Percentiles rank a stretch among this genome's conserved stretches.
phyloP scores from a whole-genome alignment of 2,797 vertebrate species.

The Dicrostonyx torquatus region DNA sequence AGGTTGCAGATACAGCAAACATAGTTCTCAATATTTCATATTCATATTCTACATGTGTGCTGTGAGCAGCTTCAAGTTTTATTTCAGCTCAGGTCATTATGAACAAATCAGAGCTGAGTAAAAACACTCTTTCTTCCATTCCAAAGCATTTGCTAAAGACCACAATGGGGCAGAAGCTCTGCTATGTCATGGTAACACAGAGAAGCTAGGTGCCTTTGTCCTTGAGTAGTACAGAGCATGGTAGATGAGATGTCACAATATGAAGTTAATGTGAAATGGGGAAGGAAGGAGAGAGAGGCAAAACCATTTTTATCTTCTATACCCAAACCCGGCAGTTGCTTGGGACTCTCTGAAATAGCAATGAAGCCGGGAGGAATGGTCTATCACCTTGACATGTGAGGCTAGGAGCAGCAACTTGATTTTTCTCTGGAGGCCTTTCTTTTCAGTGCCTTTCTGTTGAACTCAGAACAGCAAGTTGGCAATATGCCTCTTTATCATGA shows the following conservation, averaged over 20 bases:
- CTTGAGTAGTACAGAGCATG: neutral
- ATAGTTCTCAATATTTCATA: neutral
- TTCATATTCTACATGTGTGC: neutral
- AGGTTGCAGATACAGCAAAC: neutral
- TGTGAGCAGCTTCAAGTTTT: slow-evolving; percentile 1
- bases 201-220: slow-evolving; percentile 13
- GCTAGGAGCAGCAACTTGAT: neutral
- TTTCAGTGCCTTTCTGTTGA: neutral
- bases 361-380: neutral
- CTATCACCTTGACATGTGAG: neutral
- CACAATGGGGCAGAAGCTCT: neutral
- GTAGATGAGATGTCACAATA: neutral
- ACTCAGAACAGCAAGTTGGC: neutral
- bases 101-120: slow-evolving; percentile 1
- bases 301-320: slow-evolving; percentile 27
- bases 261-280: neutral
- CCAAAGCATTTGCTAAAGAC: neutral
- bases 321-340: neutral
- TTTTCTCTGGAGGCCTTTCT: neutral
- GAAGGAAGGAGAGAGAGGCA: neutral
- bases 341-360: slow-evolving; percentile 24
- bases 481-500: neutral
- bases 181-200: neutral
- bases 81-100: slow-evolving; percentile 7
- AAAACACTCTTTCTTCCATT: neutral